A percentile compares a stretch with the other conserved stretches of the same genome.
Conservation (phyloP, 2,797 vertebrate genomes). For the Rhyacichthys aspro region DNA sequence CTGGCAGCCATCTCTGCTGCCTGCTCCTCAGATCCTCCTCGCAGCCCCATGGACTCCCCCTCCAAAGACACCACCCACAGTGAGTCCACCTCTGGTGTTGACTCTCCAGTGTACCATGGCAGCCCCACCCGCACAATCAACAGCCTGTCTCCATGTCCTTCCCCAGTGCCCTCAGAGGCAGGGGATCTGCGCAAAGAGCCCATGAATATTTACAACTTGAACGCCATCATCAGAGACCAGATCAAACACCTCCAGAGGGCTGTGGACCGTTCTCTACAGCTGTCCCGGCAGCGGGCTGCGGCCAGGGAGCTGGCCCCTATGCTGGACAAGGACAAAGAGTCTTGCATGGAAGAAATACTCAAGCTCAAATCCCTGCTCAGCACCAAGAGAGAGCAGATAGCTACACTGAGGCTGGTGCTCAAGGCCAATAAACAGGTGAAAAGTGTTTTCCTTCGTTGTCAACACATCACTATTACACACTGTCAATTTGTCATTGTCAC, state of each 20-base stretch:
- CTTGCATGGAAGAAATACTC: conserved; percentile 96
- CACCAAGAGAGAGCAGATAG: conserved; percentile 97
- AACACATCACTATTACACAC: background rate
- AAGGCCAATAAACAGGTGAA: conserved; percentile 98
- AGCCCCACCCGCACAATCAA: conserved; percentile 85
- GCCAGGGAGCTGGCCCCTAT: conserved; percentile 91
- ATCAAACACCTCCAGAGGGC: conserved; percentile 97
- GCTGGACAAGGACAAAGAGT: conserved; percentile 97
- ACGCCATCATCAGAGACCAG: conserved; percentile 98
- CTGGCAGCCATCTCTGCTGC: conserved; percentile 81
- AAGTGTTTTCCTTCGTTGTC: background rate
- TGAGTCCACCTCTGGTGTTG: conserved; percentile 34
- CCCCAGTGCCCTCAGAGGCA: conserved; percentile 81
- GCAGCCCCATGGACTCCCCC: conserved; percentile 84
- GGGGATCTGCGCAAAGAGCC: conserved; percentile 95
- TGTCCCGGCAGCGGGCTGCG: conserved; percentile 93
- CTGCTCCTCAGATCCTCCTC: conserved; percentile 79
- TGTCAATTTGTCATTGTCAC: no score
- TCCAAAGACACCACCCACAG: conserved; percentile 81
- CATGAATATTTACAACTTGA: conserved; percentile 99
- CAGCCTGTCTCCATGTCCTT: conserved; percentile 83
- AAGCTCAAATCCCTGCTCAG: conserved; percentile 97
- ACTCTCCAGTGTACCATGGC: conserved; percentile 66
- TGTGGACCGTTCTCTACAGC: conserved; percentile 93
- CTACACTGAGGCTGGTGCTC: conserved; percentile 92